Evolutionary conservation across 2,888 invertebrate species (phyloP), one percentile per base, ranked within the genome.

Genomic region (Sphecodes monilicornis): DNA sequence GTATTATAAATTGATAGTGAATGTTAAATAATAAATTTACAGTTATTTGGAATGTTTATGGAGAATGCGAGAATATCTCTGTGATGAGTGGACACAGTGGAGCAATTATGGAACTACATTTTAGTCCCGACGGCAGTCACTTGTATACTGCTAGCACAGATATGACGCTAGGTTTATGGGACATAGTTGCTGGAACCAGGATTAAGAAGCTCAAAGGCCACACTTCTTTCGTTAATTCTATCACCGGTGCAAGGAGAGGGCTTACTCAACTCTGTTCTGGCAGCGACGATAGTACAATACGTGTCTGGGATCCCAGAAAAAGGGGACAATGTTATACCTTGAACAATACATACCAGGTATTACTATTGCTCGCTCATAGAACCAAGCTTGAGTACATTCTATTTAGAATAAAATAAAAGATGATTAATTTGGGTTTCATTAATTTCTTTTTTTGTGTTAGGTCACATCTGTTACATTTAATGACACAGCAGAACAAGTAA

Each of bases 1-100:
- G 18, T 1, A 4, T 11, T 4, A 1, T 11, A 13, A 39, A 13
- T 36, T 39, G 22, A n/a, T 39, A 36, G 11, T 71, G 13, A 29
- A 71, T n/a, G 32, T 79, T n/a, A n/a, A 64, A 69, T 71, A 70
- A 71, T 29, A 77, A 46, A 74, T 95, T 96, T 78, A 1, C 94
- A 98, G 98, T 97, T 95, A 95, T 99, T 87, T 99, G 99, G 99
- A 98, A 97, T 94, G 98, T 99, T 0, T 99, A 98, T 93, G 99
- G 98, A 0, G 99, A 99, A 94, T 99, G 99, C 95, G 99, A 99
- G 93, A 99, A 99, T 94, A 97, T 99, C 88, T 98, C 98, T 92
- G 97, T 98, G 32, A 97, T 99, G 96, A 96, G 97, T 29, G 99
- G 99, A 0, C 99, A 99, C 95, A 98, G 98, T 0, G 99, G 99